These are phyloP conservation scores for Cordilura impudica DNA, from an alignment of 2,888 invertebrate species.

Conservation along the genomic window DNA sequence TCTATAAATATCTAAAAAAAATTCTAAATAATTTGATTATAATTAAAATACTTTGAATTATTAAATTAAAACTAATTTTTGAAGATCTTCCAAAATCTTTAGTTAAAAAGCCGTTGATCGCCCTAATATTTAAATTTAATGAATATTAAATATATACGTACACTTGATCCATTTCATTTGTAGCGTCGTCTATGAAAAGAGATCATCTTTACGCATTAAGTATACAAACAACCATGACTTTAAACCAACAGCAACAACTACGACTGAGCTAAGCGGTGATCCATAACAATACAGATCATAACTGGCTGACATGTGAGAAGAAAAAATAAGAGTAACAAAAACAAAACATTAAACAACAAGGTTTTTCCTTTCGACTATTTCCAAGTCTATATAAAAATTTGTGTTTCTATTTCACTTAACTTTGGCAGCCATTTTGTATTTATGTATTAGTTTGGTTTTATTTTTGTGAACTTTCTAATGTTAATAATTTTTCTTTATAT, in stretches of 20 bases:
- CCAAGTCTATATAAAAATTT: constrained; percentile 1
- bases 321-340: constrained; percentile 52
- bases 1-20: too few relatives aligned
- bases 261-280: constrained; percentile 50
- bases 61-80: too few relatives aligned
- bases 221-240: constrained; percentile 41
- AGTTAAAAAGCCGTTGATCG: too few relatives aligned
- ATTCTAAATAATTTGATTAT: too few relatives aligned
- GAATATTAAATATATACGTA: not conserved
- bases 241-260: constrained; percentile 19
- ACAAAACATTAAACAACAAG: constrained; percentile 12
- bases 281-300: constrained; percentile 59
- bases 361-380: constrained; percentile 14
- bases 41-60: too few relatives aligned
- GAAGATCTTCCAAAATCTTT: too few relatives aligned
- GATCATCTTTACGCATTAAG: constrained; percentile 56
- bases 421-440: constrained; percentile 39
- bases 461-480: constrained; percentile 56
- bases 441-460: constrained; percentile 4
- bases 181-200: constrained; percentile 22
- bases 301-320: constrained; percentile 56
- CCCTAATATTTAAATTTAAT: too few relatives aligned
- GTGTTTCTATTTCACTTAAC: constrained; percentile 13
- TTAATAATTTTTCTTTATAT: constrained; percentile 36
- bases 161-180: constrained; percentile 48